Evolutionary conservation across 2,113 vertebrate species (phyloP).

Genomic region (Chaetodon trifascialis): DNA sequence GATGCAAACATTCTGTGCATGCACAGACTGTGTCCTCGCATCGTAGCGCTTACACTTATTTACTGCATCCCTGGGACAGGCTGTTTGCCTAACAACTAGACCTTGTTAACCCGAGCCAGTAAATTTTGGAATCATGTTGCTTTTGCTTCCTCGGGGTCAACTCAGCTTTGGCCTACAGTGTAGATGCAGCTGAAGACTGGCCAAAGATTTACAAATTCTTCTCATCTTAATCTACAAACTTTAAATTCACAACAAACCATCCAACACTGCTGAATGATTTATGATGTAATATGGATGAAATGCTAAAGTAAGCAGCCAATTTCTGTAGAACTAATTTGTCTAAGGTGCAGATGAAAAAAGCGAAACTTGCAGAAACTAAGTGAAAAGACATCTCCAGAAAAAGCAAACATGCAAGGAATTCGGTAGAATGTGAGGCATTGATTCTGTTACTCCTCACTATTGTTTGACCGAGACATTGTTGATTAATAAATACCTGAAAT

Average conservation of each 20-base stretch:
- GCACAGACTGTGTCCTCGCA: conserved; percentile 30
- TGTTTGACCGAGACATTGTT: not conserved
- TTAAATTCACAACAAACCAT: conserved; percentile 32
- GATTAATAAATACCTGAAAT: not conserved
- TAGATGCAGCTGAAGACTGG: not conserved
- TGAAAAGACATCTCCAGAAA: not conserved
- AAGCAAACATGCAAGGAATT: not conserved
- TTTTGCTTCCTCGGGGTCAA: conserved; percentile 63
- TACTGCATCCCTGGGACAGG: conserved; percentile 75
- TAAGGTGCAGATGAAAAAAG: conserved; percentile 17
- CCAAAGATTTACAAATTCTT: conserved; percentile 22
- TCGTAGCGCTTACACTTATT: conserved; percentile 71
- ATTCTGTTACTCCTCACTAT: not conserved
- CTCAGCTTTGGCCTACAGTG: conserved; percentile 18
- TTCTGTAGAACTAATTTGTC: conserved; percentile 15
- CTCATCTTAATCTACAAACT: conserved; percentile 19
- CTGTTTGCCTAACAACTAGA: conserved; percentile 82
- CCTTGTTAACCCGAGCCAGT: conserved; percentile 77
- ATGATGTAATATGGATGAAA: not conserved
- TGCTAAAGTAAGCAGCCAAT: conserved; percentile 5
- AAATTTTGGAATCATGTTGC: conserved; percentile 79
- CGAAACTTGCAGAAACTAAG: not conserved
- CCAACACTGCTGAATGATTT: conserved; percentile 24
- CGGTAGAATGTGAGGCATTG: not conserved
- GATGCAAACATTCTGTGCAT: conserved; percentile 53